Evolutionary conservation across 2,888 invertebrate genomes (phyloP).

Genomic region (Cancer borealis): DNA sequence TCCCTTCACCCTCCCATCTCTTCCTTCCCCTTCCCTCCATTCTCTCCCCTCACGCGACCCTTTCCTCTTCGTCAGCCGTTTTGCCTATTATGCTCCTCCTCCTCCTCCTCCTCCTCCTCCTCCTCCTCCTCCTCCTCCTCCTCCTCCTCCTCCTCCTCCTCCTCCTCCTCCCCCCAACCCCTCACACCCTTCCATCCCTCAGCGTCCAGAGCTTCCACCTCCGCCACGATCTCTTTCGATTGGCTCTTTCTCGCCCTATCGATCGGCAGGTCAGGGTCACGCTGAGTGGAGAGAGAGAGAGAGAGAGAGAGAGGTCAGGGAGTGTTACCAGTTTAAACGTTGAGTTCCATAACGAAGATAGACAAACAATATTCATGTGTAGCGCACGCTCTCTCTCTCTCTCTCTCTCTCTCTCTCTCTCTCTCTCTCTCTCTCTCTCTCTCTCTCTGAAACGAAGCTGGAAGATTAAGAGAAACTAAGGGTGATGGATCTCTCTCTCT

Average conservation of each 20-base stretch:
- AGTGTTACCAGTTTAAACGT: not conserved
- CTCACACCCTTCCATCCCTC: constrained; percentile 36
- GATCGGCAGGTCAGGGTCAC: constrained; percentile 70
- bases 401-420: constrained; percentile 20
- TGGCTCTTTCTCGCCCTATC: constrained; percentile 67
- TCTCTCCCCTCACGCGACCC: constrained; percentile 59
- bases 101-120: constrained; percentile 11
- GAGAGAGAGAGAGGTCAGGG: not conserved
- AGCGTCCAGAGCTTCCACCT: constrained; percentile 36
- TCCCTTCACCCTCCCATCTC: constrained; percentile 27
- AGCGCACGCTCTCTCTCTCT: not conserved
- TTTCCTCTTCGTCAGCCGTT: constrained; percentile 68
- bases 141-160: constrained; percentile 15
- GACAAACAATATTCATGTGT: not conserved
- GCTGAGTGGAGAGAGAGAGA: constrained; percentile 23
- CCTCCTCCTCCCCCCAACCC: not conserved
- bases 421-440: constrained; percentile 14
- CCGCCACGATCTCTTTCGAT: constrained; percentile 65
- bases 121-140: constrained; percentile 39
- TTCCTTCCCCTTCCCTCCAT: constrained; percentile 22
- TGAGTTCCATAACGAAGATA: not conserved
- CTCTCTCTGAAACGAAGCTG: not conserved
- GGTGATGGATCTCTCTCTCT: not conserved
- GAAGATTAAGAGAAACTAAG: too few relatives aligned
- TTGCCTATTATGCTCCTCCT: constrained; percentile 62